Evolutionary conservation across 2,797 vertebrate genomes (phyloP), one percentile per base, ranked within the genome.

Genomic region (Falco rusticolus): DNA sequence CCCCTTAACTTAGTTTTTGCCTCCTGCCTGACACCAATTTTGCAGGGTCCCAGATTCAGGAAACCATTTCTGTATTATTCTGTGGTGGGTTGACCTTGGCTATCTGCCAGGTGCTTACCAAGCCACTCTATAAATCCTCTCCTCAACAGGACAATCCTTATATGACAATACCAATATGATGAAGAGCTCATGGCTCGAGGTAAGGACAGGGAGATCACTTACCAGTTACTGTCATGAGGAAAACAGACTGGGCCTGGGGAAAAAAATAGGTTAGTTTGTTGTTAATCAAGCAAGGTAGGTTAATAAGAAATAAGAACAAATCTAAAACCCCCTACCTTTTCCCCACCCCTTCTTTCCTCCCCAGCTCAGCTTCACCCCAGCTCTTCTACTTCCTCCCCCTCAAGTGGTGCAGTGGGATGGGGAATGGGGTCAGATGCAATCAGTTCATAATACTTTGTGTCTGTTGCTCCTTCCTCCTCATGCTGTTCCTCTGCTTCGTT

Each of bases 241-340:
- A 84, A 86, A 86, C 10, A 41, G 50, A 41, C 41, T 39, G 14
- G 16, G 60, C 9, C 33, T 57, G 18, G 13, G 16, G 53, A 89
- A 86, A 84, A 51, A 72, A 10, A 72, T 9, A 61, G 74, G 33
- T 18, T 48, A 20, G 59, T n/a, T 60, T 77, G 39, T 57, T 81
- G 25, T 14, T 41, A 74, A 4, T 78, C 33, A 88, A 56, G 19
- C 4, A 70, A 18, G 39, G 13, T 29, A 57, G 24, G 16, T 34
- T 70, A 82, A 45, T 63, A 65, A 61, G 29, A 88, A 78, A 90
- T n/a, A 74, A 50, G 14, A 84, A 80, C 2, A 45, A 70, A 16
- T 26, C 24, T 12, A 11, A 51, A 47, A 70, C 29, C 7, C 4
- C 0, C 2, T 7, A 39, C 3, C 6, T 31, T 56, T 1, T 3